These are phyloP conservation scores for Hoplodrina ambigua DNA, from an alignment of 2,888 invertebrate species.

Conservation along the genomic window DNA sequence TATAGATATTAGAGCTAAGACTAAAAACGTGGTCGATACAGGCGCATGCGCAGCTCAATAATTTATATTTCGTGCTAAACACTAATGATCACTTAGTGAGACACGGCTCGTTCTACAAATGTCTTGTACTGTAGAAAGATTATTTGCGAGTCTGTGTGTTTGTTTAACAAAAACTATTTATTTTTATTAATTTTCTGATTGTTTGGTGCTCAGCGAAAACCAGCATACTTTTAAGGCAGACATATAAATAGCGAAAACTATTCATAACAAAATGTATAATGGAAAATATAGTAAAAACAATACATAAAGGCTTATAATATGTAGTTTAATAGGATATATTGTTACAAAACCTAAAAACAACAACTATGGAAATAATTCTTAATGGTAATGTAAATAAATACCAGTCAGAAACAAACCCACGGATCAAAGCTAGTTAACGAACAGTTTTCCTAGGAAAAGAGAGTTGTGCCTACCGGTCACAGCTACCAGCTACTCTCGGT, in stretches of 20 bases:
- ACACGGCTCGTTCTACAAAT: conserved; percentile 21
- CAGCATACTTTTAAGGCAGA: no score
- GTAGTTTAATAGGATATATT: not conserved
- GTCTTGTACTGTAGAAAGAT: not conserved
- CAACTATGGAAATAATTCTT: conserved; percentile 5
- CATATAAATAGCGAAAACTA: no score
- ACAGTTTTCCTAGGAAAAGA: conserved; percentile 49
- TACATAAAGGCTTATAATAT: not conserved
- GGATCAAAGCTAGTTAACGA: conserved; percentile 6
- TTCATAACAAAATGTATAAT: no score
- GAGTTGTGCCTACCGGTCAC: conserved; percentile 31
- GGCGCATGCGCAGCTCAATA: conserved; percentile 25
- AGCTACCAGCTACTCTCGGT: conserved; percentile 20
- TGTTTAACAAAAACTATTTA: not conserved
- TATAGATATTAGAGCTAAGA: conserved; percentile 3
- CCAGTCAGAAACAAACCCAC: conserved; percentile 7
- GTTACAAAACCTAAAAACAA: not conserved
- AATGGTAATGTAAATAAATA: conserved; percentile 13
- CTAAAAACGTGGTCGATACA: conserved; percentile 28
- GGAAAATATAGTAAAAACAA: no score
- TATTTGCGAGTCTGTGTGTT: not conserved
- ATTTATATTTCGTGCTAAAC: conserved; percentile 45
- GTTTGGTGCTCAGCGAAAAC: no score
- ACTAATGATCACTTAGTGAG: conserved; percentile 29
- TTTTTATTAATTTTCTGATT: no score